Evolutionary conservation across 2,888 invertebrate species (phyloP).

Genomic region (Trachelus tabidus): DNA sequence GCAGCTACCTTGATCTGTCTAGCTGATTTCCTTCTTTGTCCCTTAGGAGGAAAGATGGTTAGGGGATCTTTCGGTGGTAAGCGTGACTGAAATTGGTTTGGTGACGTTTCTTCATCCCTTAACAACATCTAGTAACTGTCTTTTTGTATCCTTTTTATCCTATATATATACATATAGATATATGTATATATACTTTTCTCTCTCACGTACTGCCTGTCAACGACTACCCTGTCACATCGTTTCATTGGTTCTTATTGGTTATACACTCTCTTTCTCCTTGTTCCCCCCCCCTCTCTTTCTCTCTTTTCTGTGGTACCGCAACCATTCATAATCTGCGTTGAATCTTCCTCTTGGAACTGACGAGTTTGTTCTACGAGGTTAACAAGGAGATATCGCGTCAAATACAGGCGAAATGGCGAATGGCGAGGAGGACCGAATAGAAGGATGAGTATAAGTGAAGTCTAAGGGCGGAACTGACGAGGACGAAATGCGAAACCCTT

Average conservation of each 20-base stretch:
- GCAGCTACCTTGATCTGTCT: no score
- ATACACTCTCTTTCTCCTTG: background rate
- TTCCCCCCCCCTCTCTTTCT: background rate
- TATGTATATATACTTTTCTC: no score
- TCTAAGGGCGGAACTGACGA: background rate
- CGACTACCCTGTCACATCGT: background rate
- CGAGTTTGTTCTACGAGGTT: background rate
- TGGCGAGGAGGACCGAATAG: background rate
- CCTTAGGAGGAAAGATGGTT: no score
- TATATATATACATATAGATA: background rate
- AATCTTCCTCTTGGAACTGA: background rate
- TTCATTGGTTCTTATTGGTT: background rate
- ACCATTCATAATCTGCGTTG: background rate
- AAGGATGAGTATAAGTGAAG: background rate
- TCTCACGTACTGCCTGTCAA: background rate
- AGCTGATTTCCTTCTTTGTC: no score
- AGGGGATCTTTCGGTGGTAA: no score
- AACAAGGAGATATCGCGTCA: background rate
- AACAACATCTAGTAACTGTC: no score
- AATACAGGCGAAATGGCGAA: background rate
- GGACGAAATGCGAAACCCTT: background rate
- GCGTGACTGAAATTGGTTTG: no score
- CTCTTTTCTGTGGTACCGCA: background rate
- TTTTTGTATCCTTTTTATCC: no score
- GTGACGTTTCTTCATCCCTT: no score